Base-by-base conservation (phyloP, 2,888 invertebrate species). In the Dione juno region DNA sequence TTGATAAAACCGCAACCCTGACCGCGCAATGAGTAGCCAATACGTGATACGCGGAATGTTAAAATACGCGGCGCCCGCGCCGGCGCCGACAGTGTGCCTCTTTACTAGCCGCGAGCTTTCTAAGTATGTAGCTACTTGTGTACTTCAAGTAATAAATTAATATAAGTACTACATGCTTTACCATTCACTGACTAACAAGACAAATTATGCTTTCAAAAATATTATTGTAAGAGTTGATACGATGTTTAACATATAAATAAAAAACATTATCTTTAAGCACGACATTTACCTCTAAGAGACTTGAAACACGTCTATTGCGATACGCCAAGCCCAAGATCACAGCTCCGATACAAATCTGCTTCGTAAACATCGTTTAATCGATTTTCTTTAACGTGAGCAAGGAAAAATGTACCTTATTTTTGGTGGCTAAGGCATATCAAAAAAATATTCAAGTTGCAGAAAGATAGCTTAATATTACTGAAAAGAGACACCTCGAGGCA, bases 291-390 rank as follows among this genome's bases (percentile, higher is more conserved):
- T 71, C 21, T 19, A 45, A 70, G 63, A 70, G 52, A 68, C 66
- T 68, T 54, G 59, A 71, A 72, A 70, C 73, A 73, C 70, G 69
- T 73, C 69, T 72, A 69, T 73, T 63, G 57, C 64, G 72, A 72
- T 74, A 70, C 74, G 66, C 73, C 69, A 77, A 80, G 79, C 76
- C 77, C 80, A 78, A 85, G 86, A 88, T 88, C 85, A 84, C 81
- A 82, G 77, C 80, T 79, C 76, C 76, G 87, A 87, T 88, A 87
- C 82, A 85, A 88, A 88, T 87, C 82, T 80, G 73, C 84, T 82
- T 74, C 76, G 82, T 84, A 86, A 88, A 89, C 85, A 87, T 81
- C 80, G 79, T 73, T 77, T 82, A 84, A 87, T 88, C 84, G 85
- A 87, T 88, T 82, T 81, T 77, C 6, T 73, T 75, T 75, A n/a